Conservation (phyloP, 1,140 invertebrate genomes). For the Drosophila sp. region DNA sequence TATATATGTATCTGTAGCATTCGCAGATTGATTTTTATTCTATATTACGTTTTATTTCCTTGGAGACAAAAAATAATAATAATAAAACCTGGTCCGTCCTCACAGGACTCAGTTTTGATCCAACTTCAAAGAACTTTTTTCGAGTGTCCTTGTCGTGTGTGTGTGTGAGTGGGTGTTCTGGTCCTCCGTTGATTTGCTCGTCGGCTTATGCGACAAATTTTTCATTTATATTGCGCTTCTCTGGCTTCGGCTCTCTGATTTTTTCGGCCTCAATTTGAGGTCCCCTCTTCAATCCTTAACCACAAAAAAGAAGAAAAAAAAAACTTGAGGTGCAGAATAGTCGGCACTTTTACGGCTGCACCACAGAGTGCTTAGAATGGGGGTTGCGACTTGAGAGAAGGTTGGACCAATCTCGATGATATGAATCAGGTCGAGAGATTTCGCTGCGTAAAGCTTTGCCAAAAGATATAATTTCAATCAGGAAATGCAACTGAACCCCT, state of each 20-base stretch:
- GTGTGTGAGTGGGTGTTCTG: slow-evolving; percentile 13
- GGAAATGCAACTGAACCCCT: neutral
- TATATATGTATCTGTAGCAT: slow-evolving; percentile 40
- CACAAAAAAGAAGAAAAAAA: slow-evolving; percentile 31
- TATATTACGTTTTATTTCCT: slow-evolving; percentile 76
- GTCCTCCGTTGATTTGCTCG: slow-evolving; percentile 30
- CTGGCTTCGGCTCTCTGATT: slow-evolving; percentile 54
- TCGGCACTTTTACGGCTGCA: slow-evolving; percentile 67
- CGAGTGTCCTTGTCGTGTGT: slow-evolving; percentile 65
- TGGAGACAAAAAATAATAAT: slow-evolving; percentile 64
- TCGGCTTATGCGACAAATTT: slow-evolving; percentile 73
- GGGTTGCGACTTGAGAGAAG: neutral
- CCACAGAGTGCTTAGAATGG: slow-evolving; percentile 8
- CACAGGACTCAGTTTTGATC: slow-evolving; percentile 57
- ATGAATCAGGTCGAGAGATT: slow-evolving; percentile 28
- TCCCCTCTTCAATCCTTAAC: slow-evolving; percentile 8
- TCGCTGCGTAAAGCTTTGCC: neutral
- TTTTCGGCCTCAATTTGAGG: slow-evolving; percentile 56
- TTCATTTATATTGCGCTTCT: slow-evolving; percentile 68
- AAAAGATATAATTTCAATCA: neutral
- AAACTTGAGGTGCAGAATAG: slow-evolving; percentile 48
- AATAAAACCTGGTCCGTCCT: slow-evolving; percentile 44
- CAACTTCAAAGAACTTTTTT: slow-evolving; percentile 76
- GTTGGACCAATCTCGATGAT: neutral
- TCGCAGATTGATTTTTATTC: slow-evolving; percentile 73